Conservation (phyloP, 2,113 vertebrate genomes). For the Ramphastos sulfuratus region DNA sequence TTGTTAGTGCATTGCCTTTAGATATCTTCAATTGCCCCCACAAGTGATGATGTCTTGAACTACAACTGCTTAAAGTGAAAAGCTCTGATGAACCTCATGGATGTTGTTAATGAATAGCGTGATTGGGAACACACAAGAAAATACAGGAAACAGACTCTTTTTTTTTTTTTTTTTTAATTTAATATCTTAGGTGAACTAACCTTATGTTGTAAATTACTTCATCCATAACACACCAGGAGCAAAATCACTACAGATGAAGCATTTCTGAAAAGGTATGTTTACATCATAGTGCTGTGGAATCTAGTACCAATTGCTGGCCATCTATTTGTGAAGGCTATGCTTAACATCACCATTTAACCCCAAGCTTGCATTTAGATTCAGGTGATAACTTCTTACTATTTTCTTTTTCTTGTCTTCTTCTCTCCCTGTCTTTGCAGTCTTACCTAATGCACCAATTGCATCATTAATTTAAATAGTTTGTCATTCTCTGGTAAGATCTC, state of each 20-base stretch:
- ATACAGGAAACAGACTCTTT: neutral
- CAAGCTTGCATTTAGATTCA: neutral
- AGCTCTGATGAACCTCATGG: neutral
- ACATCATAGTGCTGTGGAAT: neutral
- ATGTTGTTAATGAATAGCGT: neutral
- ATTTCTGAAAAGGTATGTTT: neutral
- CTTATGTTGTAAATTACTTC: neutral
- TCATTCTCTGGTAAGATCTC: slow-evolving; percentile 40
- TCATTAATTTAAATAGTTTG: slow-evolving; percentile 41
- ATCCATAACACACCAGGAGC: neutral
- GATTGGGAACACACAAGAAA: neutral
- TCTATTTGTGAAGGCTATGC: neutral
- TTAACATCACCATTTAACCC: neutral
- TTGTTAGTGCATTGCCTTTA: neutral
- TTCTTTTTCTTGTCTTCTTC: neutral
- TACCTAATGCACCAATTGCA: neutral
- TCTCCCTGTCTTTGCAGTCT: neutral
- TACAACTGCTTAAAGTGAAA: neutral
- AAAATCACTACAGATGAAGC: neutral
- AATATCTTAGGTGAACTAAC: neutral
- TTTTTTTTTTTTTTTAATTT: neutral
- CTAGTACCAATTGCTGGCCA: neutral
- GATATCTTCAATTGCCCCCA: neutral
- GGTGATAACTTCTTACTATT: neutral
- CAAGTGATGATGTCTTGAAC: neutral